A percentile compares a stretch with the other conserved stretches of the same genome.
phyloP scores from a whole-genome alignment of 2,113 vertebrate genomes.

The Argyrosomus japonicus region DNA sequence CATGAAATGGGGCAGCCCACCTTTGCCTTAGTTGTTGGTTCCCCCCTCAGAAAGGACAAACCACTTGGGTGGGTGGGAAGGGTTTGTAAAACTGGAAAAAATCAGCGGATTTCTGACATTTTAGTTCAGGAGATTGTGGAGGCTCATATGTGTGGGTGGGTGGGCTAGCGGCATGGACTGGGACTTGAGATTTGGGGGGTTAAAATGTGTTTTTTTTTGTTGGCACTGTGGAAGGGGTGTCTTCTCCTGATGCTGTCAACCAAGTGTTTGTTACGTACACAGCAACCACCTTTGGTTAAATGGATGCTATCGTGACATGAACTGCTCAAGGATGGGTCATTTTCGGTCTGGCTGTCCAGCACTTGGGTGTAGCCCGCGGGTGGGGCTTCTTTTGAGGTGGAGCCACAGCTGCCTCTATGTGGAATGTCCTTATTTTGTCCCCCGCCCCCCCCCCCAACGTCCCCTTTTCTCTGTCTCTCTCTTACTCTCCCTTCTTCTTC shows the following conservation, averaged over 20 bases:
- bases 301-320: conserved; percentile 50
- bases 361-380: conserved; percentile 71
- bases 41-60: conserved; percentile 71
- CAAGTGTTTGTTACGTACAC: conserved; percentile 65
- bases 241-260: conserved; percentile 61
- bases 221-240: conserved; percentile 67
- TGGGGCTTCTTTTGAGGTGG: conserved; percentile 73
- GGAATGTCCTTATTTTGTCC: conserved; percentile 75
- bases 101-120: conserved; percentile 43
- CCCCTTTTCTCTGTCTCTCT: conserved; percentile 31
- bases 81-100: conserved; percentile 58
- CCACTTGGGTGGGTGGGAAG: conserved; percentile 62
- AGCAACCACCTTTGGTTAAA: conserved; percentile 57
- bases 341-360: conserved; percentile 63
- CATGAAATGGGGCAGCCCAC: conserved; percentile 38
- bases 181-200: conserved; percentile 17
- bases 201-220: conserved; percentile 41
- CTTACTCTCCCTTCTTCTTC: conserved; percentile 14
- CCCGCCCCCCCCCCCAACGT: conserved; percentile 25
- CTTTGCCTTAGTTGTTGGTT: conserved; percentile 62
- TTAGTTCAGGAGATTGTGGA: conserved; percentile 39
- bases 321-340: conserved; percentile 37
- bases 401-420: conserved; percentile 83
- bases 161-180: conserved; percentile 7
- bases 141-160: conserved; percentile 45